Evolutionary conservation across 2,113 vertebrate genomes (phyloP).

Genomic region (Xenotilapia longispinis): DNA sequence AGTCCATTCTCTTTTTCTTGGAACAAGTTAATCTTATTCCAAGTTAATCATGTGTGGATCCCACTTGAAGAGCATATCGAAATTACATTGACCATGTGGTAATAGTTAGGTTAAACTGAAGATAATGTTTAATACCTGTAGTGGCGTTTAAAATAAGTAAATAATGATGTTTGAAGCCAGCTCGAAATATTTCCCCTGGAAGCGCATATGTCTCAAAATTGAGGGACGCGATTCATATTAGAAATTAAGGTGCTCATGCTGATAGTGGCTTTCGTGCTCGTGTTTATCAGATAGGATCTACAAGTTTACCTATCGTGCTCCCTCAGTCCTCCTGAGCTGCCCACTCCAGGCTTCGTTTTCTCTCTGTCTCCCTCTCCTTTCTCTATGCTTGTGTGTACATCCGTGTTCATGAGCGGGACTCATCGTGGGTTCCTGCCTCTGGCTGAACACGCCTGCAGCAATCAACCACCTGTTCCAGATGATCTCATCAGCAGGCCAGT

Average conservation of each 20-base stretch:
- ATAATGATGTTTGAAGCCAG: not conserved
- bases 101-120: not conserved
- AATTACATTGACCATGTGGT: not conserved
- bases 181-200: not conserved
- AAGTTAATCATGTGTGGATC: not conserved
- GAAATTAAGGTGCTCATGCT: not conserved
- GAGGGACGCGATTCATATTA: not conserved
- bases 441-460: not conserved
- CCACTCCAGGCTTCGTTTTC: not conserved
- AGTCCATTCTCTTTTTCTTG: not conserved
- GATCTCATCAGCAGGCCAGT: not conserved
- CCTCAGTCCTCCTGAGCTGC: not conserved
- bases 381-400: not conserved
- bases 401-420: fast-evolving
- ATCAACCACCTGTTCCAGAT: not conserved
- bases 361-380: not conserved
- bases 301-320: not conserved
- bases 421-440: not conserved
- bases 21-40: not conserved
- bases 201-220: not conserved
- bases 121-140: not conserved
- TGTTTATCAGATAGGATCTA: not conserved
- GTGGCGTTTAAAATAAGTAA: not conserved
- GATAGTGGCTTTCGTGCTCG: too few species aligned
- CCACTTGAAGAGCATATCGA: not conserved